Evolutionary conservation across 2,888 invertebrate species (phyloP), one percentile per base, ranked within the genome.

Genomic region (Scaptomyza cyrtandrae): DNA sequence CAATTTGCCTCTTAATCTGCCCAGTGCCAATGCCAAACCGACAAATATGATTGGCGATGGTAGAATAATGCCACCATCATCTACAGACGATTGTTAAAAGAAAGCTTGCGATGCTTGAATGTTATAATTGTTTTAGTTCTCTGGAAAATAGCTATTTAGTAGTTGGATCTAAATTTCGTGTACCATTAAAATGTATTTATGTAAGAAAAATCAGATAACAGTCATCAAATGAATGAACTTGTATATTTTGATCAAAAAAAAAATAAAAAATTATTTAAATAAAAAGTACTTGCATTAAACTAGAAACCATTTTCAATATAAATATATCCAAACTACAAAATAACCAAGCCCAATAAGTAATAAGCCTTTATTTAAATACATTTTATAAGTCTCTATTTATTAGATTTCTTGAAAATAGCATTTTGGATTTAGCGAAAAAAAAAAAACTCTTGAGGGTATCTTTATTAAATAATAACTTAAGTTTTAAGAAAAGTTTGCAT

Each of bases 1-100:
- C 27, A 90, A 89, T 10, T 63, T 92, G 31, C 84, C 86, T 0
- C 55, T 80, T 0, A 66, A 78, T 16, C 43, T 82, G 29, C 63
- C 83, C 4, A 9, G 3, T 2, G 6, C 16, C 16, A 44, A 63
- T 5, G 14, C 41, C 19, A 68, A 76, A 29, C 35, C 50, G 5
- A 27, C 31, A 9, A 68, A 63, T 14, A 54, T 58, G 57, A 16
- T 39, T 9, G 76, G 72, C 4, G 75, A 75, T 11, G 55, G 37
- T 6, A 19, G 71, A 27, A 74, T 74, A 7, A 4, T 75, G 66
- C 74, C 74, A 16, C 74, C 74, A 19, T 37, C 48, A 27, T 16
- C 10, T 11, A 4, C 14, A 7, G 44, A 3, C 4, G 39, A 65
- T n/a, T 73, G 75, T 54, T 14, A 65, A 27, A 57, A 9, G 24